Conservation (phyloP, 2,888 invertebrate species). For the Eristalis tenax region DNA sequence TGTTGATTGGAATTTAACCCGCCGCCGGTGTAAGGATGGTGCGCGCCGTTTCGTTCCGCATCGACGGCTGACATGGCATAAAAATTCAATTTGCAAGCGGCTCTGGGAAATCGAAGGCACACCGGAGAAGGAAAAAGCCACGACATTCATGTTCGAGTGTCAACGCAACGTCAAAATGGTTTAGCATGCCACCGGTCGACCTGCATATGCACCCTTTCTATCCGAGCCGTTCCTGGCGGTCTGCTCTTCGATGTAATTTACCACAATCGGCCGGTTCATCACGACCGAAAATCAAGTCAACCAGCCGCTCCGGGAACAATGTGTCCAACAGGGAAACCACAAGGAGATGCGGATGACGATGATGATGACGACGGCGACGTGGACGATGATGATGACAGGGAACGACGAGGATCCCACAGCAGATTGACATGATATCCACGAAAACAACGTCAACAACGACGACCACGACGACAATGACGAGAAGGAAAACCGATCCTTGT, state of each 20-base stretch:
- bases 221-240: conserved; percentile 14
- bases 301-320: conserved; percentile 43
- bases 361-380: conserved; percentile 23
- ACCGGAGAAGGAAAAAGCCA: conserved; percentile 35
- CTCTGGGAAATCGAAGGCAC: conserved; percentile 32
- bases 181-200: conserved; percentile 61
- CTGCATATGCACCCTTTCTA: conserved; percentile 55
- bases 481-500: conserved; percentile 66
- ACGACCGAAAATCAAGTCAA: conserved; percentile 59
- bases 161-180: conserved; percentile 68
- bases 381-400: conserved; percentile 24
- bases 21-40: conserved; percentile 44
- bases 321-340: conserved; percentile 62
- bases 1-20: conserved; percentile 70
- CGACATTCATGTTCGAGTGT: conserved; percentile 68
- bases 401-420: conserved; percentile 62
- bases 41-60: conserved; percentile 34
- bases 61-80: conserved; percentile 59
- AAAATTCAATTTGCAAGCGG: conserved; percentile 67
- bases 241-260: conserved; percentile 30
- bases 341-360: conserved; percentile 41
- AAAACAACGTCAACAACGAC: conserved; percentile 69
- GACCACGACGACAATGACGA: conserved; percentile 47
- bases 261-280: conserved; percentile 47
- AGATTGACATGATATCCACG: conserved; percentile 71